Evolutionary conservation across 2,888 invertebrate genomes (phyloP), one percentile per base, ranked within the genome.

Genomic region (Agapostemon virescens): DNA sequence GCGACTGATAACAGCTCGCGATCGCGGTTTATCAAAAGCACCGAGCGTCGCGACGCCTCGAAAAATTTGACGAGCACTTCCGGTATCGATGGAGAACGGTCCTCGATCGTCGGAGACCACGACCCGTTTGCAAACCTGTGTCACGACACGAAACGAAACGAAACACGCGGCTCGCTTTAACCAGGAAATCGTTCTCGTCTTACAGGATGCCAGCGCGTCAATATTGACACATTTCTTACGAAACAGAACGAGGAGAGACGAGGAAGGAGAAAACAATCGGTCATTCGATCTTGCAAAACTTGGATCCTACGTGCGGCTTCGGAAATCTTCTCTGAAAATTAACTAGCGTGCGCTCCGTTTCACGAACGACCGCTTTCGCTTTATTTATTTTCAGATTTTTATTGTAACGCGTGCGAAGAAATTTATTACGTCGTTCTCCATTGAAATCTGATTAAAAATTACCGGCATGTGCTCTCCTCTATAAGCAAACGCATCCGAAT

Each of bases 211-310:
- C 79, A 71, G 74, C 82, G 83, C 79, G 90, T 89, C 89, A 91
- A 91, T 91, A 90, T 91, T 91, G 89, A 90, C 91, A 87, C 82
- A 83, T 90, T 88, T 88, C 88, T 90, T 87, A 85, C 86, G 87
- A 90, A 90, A 87, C 77, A 2, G 26, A 69, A 33, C 52, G 69
- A n/a, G 45, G 13, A 42, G 33, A 5, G 42, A 42, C 63, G 36
- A 63, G n/a, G 58, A 20, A 26, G 45, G 52, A 64, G 49, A 30
- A 30, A 67, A 78, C 55, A 79, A 72, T 63, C 66, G 67, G 36
- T 49, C 42, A 66, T 73, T 69, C 64, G 71, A 64, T 79, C 79
- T 63, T 20, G 20, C 26, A 40, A 55, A 20, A 55, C 4, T 7
- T 20, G 15, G 33, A 26, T 11, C n/a, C 7, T 45, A 42, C 11